Conservation (phyloP, 2,113 vertebrate species). For the Podocnemis expansa region DNA sequence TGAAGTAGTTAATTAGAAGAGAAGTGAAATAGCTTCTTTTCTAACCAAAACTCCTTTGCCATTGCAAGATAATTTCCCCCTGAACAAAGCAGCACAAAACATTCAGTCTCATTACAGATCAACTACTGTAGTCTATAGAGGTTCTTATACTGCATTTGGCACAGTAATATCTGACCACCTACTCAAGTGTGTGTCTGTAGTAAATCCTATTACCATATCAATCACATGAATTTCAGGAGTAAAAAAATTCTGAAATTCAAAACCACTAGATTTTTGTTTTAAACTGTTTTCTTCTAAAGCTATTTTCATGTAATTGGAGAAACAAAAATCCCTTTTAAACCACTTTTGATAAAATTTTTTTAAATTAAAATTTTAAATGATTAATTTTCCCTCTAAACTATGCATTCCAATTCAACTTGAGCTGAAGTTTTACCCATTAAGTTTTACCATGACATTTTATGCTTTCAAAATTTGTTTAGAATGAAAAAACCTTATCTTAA, state of each 20-base stretch:
- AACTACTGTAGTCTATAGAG: neutral
- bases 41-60: neutral
- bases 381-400: neutral
- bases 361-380: too few species aligned
- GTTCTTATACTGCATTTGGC: neutral
- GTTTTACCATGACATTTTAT: too few species aligned
- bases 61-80: neutral
- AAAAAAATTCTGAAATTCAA: neutral
- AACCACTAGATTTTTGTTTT: neutral
- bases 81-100: neutral
- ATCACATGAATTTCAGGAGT: neutral
- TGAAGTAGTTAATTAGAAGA: neutral
- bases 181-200: neutral
- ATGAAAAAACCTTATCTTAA: neutral
- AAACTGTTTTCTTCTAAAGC: neutral
- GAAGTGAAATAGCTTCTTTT: neutral
- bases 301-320: neutral
- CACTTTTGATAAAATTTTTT: neutral
- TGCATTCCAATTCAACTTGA: neutral
- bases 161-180: neutral
- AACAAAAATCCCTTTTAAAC: neutral
- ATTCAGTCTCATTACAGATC: neutral
- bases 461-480: neutral
- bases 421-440: neutral
- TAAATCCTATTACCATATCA: neutral